Base-by-base conservation (phyloP, 2,888 invertebrate species). In the Dynastes tityus region DNA sequence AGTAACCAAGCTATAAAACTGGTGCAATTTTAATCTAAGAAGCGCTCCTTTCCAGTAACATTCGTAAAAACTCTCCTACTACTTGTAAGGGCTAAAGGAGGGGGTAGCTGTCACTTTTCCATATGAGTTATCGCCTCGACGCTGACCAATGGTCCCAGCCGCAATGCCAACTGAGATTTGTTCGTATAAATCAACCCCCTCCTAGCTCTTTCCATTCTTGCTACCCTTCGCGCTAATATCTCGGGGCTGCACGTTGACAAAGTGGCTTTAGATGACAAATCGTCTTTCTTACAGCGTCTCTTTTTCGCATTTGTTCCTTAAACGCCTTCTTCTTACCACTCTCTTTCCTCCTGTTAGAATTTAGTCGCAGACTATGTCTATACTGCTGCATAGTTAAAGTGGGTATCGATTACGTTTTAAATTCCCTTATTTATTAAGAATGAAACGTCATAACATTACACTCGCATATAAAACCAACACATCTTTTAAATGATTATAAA, bases 181-280 rank as follows among this genome's bases (percentile, higher is more conserved):
- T 82, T 80, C 79, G 81, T 82, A 82, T 82, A 82, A 82, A 82
- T 82, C 82, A 82, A 76, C 80, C 64, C 81, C 67, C 37, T n/a
- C 37, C 40, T 37, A 58, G 6, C 51, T n/a, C 37, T 13, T 22
- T 67, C 27, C 32, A 5, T 16, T 27, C 81, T 80, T 81, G 70
- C 64, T n/a, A 13, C 32, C 64, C 64, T 16, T 37, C 13, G 5
- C 67, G 22, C 11, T 67, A 67, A 79, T 81, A 82, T 82, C 83
- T 83, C 80, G 80, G 80, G 82, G 82, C 80, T 68, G 78, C 80
- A 76, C 80, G 79, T 78, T 82, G 82, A 82, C 82, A 82, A 82
- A 82, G 82, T 82, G 81, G 81, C 80, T 81, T 82, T 82, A 80
- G 81, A 81, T 83, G 83, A 83, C 83, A 83, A 83, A 83, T 83